Conservation (phyloP, 1,140 invertebrate species). For the Hetaerina americana region DNA sequence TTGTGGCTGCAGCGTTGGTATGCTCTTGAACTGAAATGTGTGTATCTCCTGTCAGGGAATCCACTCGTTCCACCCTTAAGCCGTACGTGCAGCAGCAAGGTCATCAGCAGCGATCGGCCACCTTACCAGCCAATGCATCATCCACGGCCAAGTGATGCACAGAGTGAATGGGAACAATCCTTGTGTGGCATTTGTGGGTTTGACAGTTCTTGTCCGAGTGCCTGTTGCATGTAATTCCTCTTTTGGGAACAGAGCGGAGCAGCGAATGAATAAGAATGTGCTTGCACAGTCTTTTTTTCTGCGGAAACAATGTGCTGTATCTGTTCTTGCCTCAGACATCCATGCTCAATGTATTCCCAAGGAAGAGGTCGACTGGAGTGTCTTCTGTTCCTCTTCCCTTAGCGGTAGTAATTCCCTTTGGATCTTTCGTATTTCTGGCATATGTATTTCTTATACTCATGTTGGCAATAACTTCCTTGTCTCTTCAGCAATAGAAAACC, state of each 20-base stretch:
- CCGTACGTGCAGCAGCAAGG: constrained; percentile 44
- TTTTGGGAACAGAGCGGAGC: not conserved
- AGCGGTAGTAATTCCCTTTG: not conserved
- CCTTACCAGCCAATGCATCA: constrained; percentile 50
- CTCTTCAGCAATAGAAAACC: not conserved
- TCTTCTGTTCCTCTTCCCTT: not conserved
- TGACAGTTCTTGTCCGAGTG: not conserved
- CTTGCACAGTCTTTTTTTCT: not conserved
- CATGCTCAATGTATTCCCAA: not conserved
- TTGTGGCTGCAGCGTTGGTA: constrained; percentile 3
- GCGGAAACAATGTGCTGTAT: not conserved
- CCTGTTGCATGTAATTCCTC: not conserved
- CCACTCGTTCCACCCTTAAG: constrained; percentile 56
- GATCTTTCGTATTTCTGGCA: not conserved
- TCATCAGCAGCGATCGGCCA: constrained; percentile 47
- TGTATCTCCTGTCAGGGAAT: constrained; percentile 41
- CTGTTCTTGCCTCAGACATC: not conserved
- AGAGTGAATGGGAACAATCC: not conserved
- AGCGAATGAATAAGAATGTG: not conserved
- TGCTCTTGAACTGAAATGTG: constrained; percentile 16
- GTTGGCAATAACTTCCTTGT: not conserved
- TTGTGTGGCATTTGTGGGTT: not conserved
- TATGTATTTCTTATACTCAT: not conserved
- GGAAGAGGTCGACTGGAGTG: not conserved
- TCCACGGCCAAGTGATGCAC: constrained; percentile 12